Evolutionary conservation across 2,113 vertebrate species (phyloP).

Genomic region (Eurystomus gularis): DNA sequence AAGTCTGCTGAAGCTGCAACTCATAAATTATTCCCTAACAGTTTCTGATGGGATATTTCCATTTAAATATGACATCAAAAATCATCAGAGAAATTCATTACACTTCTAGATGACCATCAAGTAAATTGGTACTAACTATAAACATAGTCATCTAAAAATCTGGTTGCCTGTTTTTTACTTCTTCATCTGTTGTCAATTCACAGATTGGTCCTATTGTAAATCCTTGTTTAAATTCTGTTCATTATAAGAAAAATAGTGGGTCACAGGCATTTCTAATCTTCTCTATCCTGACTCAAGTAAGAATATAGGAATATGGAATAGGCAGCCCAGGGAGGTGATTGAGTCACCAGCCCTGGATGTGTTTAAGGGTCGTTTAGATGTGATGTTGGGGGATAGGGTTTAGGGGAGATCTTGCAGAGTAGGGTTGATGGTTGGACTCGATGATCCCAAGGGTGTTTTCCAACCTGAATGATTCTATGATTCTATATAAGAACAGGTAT

Average conservation of each 20-base stretch:
- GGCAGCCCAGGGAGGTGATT: no score
- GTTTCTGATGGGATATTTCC: neutral
- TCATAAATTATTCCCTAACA: neutral
- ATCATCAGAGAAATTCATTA: neutral
- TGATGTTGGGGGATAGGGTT: no score
- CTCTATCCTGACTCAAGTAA: neutral
- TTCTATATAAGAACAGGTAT: neutral
- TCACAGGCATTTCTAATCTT: neutral
- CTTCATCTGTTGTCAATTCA: neutral
- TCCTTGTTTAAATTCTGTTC: neutral
- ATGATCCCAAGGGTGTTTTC: no score
- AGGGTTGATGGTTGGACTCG: no score
- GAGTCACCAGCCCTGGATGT: no score
- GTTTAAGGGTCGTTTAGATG: no score
- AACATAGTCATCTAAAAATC: neutral
- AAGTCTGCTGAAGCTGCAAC: neutral
- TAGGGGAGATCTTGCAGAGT: no score
- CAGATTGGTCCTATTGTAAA: neutral
- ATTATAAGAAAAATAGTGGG: neutral
- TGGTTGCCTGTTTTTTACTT: neutral
- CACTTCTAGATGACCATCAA: neutral
- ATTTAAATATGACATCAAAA: neutral
- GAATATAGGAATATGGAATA: no score
- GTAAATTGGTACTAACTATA: neutral
- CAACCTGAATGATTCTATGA: no score